phyloP scores from a whole-genome alignment of 2,888 invertebrate species.

The Scaptomyza tumidula region DNA sequence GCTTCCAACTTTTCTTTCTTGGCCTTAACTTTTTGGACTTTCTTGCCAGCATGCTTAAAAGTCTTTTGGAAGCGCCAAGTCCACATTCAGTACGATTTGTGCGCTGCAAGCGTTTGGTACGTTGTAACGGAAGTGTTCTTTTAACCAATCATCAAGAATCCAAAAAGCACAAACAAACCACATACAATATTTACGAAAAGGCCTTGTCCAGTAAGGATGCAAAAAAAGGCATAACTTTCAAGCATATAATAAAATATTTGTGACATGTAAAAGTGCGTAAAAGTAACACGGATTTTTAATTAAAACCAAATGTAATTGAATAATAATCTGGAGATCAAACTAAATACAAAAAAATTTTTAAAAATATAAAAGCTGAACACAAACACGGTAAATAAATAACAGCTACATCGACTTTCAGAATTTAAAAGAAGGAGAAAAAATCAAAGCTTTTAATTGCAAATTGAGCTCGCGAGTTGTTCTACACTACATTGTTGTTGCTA shows the following conservation, averaged over 20 bases:
- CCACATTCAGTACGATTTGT: slow-evolving; percentile 72
- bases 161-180: slow-evolving; percentile 28
- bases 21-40: slow-evolving; percentile 73
- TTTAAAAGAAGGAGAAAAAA: slow-evolving; percentile 12
- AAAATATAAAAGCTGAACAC: not conserved
- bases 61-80: slow-evolving; percentile 75
- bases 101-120: slow-evolving; percentile 77
- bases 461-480: slow-evolving; percentile 31
- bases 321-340: slow-evolving; percentile 7
- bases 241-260: not conserved
- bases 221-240: slow-evolving; percentile 19
- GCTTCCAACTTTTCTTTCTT: slow-evolving; percentile 71
- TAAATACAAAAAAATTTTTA: slow-evolving; percentile 8
- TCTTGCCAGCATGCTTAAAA: slow-evolving; percentile 78
- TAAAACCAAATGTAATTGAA: slow-evolving; percentile 7
- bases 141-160: slow-evolving; percentile 12
- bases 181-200: slow-evolving; percentile 32
- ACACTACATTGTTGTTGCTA: not conserved
- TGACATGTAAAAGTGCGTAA: slow-evolving; percentile 36
- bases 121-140: slow-evolving; percentile 65
- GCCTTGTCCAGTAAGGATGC: slow-evolving; percentile 18
- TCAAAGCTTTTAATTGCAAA: slow-evolving; percentile 24
- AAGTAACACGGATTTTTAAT: slow-evolving; percentile 32
- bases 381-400: slow-evolving; percentile 38
- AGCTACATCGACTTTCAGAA: slow-evolving; percentile 32